These are phyloP conservation scores for Numenius arquata DNA, from an alignment of 2,113 vertebrate genomes.

Conservation along the genomic window DNA sequence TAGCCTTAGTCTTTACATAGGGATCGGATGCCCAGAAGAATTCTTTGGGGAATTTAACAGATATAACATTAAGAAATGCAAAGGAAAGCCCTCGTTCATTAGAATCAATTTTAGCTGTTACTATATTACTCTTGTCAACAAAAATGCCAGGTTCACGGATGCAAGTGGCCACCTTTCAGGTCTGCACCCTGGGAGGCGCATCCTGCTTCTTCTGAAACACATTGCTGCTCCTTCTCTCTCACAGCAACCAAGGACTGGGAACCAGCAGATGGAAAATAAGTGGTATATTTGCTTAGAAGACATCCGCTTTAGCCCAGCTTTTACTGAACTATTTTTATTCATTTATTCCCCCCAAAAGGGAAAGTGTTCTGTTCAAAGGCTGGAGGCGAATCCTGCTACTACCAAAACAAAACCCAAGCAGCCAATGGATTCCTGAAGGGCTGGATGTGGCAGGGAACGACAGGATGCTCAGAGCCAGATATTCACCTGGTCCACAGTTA, in stretches of 20 bases:
- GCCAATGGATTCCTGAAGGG: not conserved
- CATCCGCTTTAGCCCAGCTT: not conserved
- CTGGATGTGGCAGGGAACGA: not conserved
- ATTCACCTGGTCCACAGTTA: not conserved
- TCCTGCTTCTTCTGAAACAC: not conserved
- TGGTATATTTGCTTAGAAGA: slow-evolving; percentile 33
- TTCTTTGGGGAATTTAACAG: not conserved
- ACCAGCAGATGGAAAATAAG: not conserved
- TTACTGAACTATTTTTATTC: not conserved
- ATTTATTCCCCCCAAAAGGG: not conserved
- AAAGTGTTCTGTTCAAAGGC: not conserved
- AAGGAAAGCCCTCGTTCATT: not conserved
- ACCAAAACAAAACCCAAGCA: not conserved
- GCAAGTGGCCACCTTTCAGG: not conserved
- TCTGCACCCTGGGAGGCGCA: not conserved
- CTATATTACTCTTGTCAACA: not conserved
- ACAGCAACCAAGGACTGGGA: not conserved
- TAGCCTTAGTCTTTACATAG: not conserved
- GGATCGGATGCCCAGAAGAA: not conserved
- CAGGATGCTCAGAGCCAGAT: not conserved
- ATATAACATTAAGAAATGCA: not conserved
- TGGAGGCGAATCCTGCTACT: not conserved
- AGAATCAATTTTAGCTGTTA: not conserved
- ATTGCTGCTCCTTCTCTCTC: not conserved
- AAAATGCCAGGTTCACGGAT: not conserved